Evolutionary conservation across 2,888 invertebrate genomes (phyloP).

Genomic region (Amblyjoppa proteus): DNA sequence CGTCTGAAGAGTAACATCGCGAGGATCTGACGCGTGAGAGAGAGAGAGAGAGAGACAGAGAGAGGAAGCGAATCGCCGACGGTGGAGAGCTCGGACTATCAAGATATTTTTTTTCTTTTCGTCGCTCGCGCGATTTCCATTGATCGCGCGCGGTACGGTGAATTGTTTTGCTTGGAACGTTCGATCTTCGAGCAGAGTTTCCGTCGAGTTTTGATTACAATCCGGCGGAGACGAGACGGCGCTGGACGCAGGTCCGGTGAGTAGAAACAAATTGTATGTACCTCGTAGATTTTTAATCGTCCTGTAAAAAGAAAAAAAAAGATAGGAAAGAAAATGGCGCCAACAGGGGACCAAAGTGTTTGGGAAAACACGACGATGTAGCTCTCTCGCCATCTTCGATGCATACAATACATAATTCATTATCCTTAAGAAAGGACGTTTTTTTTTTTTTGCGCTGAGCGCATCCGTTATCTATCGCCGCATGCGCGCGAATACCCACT

Average conservation of each 20-base stretch:
- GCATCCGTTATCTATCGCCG: conserved; percentile 63
- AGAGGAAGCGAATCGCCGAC: conserved; percentile 6
- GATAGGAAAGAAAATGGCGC: background rate
- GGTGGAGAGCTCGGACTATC: background rate
- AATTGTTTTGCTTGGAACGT: conserved; percentile 40
- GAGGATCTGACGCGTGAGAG: conserved; percentile 17
- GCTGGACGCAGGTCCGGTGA: conserved; percentile 32
- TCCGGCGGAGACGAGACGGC: conserved; percentile 20
- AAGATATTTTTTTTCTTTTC: background rate
- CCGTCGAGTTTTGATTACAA: conserved; percentile 48
- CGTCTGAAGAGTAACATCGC: background rate
- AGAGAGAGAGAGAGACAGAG: background rate
- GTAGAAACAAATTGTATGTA: conserved; percentile 1
- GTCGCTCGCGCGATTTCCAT: background rate
- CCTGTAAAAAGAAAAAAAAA: background rate
- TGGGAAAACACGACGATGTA: background rate
- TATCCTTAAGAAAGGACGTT: conserved; percentile 7
- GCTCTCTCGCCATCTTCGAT: background rate
- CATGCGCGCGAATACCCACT: conserved; percentile 70
- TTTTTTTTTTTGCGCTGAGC: conserved; percentile 45
- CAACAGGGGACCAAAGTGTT: background rate
- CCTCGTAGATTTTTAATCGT: background rate
- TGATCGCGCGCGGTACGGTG: conserved; percentile 28
- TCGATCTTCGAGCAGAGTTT: conserved; percentile 9
- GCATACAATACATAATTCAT: background rate